Base-by-base conservation (phyloP, 2,888 invertebrate species). In the Protophormia terraenovae region DNA sequence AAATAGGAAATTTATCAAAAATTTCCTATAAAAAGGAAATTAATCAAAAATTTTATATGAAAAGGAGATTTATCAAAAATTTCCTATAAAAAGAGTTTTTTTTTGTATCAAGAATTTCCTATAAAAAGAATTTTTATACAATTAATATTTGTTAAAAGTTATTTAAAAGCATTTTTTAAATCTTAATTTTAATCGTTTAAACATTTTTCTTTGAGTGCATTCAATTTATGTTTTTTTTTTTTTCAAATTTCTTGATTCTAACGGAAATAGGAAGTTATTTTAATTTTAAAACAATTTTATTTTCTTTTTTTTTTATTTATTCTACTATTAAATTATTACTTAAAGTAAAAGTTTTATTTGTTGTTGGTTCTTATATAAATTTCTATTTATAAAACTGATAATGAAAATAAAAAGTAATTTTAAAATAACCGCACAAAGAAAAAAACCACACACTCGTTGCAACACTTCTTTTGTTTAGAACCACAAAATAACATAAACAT, bases 191-290 rank as follows among this genome's bases (percentile, higher is more conserved):
- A n/a, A n/a, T n/a, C n/a, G n/a, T n/a, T n/a, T n/a, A n/a, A n/a
- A n/a, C n/a, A n/a, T n/a, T n/a, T n/a, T n/a, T n/a, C n/a, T n/a
- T n/a, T n/a, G n/a, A n/a, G n/a, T n/a, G n/a, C 32, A 8, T 32
- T 32, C 32, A 32, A 32, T 8, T n/a, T n/a, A n/a, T 32, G 1
- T 10, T 32, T 3, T 4, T 41, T 47, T 47, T 47, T 47, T 41
- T 27, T 53, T 47, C 38, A 7, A 12, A 10, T 12, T 24, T 50
- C n/a, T 35, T 41, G 4, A 32, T 67, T 67, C 35, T 35, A 69
- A 69, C 60, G 60, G 50, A 78, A 69, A 69, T 50, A 50, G 60
- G 60, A 78, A 69, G 55, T 58, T 60, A 19, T 60, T 67, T 58
- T 55, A 8, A 38, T 22, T 27, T 41, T 12, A 24, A 27, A 14